Evolutionary conservation across 2,113 vertebrate genomes (phyloP).

Genomic region (Thunnus maccoyii): DNA sequence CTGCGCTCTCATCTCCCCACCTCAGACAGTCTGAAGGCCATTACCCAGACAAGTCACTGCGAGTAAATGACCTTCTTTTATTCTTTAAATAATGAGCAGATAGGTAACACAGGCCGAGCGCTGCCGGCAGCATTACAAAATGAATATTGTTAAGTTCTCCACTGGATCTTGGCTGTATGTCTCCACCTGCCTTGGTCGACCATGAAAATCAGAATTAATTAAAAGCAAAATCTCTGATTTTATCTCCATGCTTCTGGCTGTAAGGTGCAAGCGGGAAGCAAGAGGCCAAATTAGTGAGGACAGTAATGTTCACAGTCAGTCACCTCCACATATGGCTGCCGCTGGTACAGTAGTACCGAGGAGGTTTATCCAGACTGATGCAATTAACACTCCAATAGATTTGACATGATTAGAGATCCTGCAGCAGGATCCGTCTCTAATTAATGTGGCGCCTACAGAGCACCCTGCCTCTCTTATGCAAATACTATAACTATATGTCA

Average conservation of each 20-base stretch:
- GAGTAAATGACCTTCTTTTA: background rate
- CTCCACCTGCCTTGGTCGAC: background rate
- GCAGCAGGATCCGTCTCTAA: constrained; percentile 22
- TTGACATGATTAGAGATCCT: constrained; percentile 42
- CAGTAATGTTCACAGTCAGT: constrained; percentile 31
- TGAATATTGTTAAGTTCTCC: constrained; percentile 5
- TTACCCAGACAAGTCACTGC: constrained; percentile 1
- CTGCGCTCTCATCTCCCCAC: background rate
- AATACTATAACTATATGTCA: constrained; percentile 16
- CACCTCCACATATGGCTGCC: constrained; percentile 17
- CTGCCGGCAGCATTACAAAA: constrained; percentile 31
- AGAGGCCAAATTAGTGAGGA: constrained; percentile 21
- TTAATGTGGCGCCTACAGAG: constrained; percentile 21
- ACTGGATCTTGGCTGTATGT: constrained; percentile 5
- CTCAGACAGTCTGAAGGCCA: constrained; percentile 1
- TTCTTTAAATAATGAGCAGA: constrained; percentile 11
- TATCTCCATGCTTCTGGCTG: constrained; percentile 14
- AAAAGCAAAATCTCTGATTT: constrained; percentile 24
- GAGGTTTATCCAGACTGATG: constrained; percentile 29
- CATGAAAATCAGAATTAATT: constrained; percentile 36
- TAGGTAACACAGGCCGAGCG: background rate
- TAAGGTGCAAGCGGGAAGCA: background rate
- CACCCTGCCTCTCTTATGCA: constrained; percentile 20
- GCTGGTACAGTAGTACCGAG: constrained; percentile 16
- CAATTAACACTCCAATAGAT: constrained; percentile 34